These are phyloP conservation scores for Tetropium fuscum DNA, from an alignment of 2,888 invertebrate genomes.

Conservation along the genomic window DNA sequence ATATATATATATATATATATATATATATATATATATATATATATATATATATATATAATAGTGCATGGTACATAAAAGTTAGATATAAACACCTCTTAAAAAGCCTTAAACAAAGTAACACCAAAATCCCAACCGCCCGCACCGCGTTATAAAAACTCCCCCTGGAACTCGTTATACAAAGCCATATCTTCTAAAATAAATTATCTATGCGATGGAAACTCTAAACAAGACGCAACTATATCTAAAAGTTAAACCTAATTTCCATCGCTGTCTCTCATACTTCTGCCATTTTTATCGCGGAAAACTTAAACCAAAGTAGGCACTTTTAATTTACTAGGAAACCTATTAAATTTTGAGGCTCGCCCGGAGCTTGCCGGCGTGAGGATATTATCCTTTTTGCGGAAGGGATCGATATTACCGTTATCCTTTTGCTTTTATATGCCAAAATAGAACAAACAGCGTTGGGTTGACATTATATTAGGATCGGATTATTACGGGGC, in stretches of 20 bases:
- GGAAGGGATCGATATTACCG: conserved; percentile 12
- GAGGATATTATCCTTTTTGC: conserved; percentile 6
- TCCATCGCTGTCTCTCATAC: conserved; percentile 28
- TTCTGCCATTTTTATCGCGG: conserved; percentile 29
- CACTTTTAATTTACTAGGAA: conserved; percentile 30
- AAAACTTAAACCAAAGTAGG: conserved; percentile 27
- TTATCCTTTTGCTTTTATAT: conserved; percentile 11
- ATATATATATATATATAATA: too few species aligned
- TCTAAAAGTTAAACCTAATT: conserved; percentile 25
- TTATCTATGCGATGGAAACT: conserved; percentile 4
- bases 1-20: too few species aligned
- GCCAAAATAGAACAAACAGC: not conserved
- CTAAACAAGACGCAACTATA: conserved; percentile 9
- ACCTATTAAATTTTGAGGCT: conserved; percentile 27
- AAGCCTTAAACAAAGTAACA: too few species aligned
- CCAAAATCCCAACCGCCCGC: not conserved
- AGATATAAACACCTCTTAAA: too few species aligned
- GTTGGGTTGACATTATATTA: not conserved
- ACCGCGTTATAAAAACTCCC: not conserved
- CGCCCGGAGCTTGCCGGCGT: not conserved
- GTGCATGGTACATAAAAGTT: too few species aligned
- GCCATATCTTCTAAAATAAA: conserved; percentile 5
- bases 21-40: too few species aligned
- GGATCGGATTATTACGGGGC: conserved; percentile 5
- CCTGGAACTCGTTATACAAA: conserved; percentile 7